Percentiles rank a stretch among this genome's conserved stretches.
These are phyloP conservation scores for Drosophila subquinaria DNA, from an alignment of 2,888 invertebrate genomes.

Conservation along the genomic window DNA sequence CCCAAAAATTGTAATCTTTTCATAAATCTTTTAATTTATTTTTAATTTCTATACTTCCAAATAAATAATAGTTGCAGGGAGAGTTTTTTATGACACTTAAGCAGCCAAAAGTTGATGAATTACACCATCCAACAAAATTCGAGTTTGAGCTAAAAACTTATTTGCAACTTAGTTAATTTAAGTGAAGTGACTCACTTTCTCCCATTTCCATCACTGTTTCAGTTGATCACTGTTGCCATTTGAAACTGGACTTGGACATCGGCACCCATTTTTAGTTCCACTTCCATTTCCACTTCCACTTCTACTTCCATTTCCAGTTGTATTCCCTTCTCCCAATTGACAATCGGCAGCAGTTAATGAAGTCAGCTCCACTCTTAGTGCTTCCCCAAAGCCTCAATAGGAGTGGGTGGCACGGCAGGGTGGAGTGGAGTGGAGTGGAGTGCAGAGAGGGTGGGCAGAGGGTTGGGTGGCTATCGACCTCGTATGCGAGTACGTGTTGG, in stretches of 20 bases:
- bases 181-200: neutral
- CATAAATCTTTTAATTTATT: no score
- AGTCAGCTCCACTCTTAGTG: constrained; percentile 68
- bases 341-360: constrained; percentile 65
- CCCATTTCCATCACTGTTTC: neutral
- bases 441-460: neutral
- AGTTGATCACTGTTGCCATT: neutral
- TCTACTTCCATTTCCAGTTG: constrained; percentile 1
- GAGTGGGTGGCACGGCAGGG: neutral
- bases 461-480: constrained; percentile 25
- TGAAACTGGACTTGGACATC: neutral
- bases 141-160: no score
- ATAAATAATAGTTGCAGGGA: no score
- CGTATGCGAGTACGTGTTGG: constrained; percentile 51
- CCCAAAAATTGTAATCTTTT: no score
- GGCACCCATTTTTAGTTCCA: constrained; percentile 2
- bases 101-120: no score
- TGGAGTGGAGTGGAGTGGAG: no score
- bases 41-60: no score
- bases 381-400: constrained; percentile 45
- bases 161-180: neutral
- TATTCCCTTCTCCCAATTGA: constrained; percentile 5
- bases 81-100: no score
- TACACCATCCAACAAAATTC: no score
- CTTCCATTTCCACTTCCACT: neutral